Percentiles rank a stretch among this genome's conserved stretches.
Evolutionary conservation across 2,888 invertebrate species (phyloP).

Genomic region (Drosophila birchii): DNA sequence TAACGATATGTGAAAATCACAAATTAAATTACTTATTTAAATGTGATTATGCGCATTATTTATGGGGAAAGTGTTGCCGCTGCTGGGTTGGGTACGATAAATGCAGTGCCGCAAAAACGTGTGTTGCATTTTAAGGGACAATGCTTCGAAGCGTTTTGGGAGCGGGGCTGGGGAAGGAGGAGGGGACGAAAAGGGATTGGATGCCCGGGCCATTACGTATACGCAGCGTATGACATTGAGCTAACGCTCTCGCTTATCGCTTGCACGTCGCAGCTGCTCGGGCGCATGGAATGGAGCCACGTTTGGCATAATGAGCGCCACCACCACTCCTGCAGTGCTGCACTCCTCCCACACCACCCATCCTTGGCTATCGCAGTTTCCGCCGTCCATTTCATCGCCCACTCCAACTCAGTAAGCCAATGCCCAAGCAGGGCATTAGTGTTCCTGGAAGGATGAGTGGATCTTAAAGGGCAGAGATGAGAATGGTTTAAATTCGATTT

Average conservation of each 20-base stretch:
- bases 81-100: conserved; percentile 56
- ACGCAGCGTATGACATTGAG: conserved; percentile 70
- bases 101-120: conserved; percentile 72
- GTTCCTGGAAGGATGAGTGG: conserved; percentile 41
- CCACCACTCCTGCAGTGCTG: conserved; percentile 7
- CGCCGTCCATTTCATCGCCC: conserved; percentile 19
- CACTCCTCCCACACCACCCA: not conserved
- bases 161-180: not conserved
- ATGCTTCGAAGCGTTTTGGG: conserved; percentile 11
- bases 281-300: conserved; percentile 60
- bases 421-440: conserved; percentile 56
- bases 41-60: conserved; percentile 79
- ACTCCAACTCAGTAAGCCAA: conserved; percentile 46
- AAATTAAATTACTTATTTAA: conserved; percentile 79
- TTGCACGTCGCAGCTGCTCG: conserved; percentile 71
- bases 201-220: conserved; percentile 64
- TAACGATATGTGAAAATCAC: conserved; percentile 73
- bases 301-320: conserved; percentile 73
- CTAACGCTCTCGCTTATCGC: conserved; percentile 67
- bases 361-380: conserved; percentile 6
- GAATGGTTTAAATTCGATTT: not conserved
- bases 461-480: conserved; percentile 7
- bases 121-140: conserved; percentile 65
- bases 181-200: conserved; percentile 1
- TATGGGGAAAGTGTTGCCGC: conserved; percentile 48